phyloP scores from a whole-genome alignment of 2,888 invertebrate species.

The Sphaeridia pumilis region DNA sequence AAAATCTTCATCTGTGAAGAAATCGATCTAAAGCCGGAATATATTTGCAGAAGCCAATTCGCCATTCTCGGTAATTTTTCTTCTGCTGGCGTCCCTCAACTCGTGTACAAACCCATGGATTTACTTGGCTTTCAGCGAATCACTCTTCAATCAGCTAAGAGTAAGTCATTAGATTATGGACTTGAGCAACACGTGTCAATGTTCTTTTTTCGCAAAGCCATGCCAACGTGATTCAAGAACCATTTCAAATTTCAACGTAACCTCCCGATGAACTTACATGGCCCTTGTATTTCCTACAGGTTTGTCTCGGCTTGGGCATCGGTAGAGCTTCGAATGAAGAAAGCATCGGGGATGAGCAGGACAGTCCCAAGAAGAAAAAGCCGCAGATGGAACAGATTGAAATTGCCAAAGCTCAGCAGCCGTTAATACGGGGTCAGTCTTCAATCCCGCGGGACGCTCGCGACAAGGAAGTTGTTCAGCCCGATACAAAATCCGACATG shows the following conservation, averaged over 20 bases:
- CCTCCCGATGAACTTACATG: no score
- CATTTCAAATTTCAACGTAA: no score
- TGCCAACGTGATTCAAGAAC: no score
- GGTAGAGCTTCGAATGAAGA: slow-evolving; percentile 29
- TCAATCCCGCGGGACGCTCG: slow-evolving; percentile 13
- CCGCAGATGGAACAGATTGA: slow-evolving; percentile 15
- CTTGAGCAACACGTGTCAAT: no score
- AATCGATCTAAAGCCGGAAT: no score
- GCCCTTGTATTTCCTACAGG: slow-evolving; percentile 19
- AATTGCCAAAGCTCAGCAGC: slow-evolving; percentile 13
- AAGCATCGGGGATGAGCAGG: slow-evolving; percentile 34
- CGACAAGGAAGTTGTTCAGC: slow-evolving; percentile 18
- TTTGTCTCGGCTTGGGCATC: slow-evolving; percentile 30
- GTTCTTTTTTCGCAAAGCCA: no score
- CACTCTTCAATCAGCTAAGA: slow-evolving; percentile 33
- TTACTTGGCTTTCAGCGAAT: slow-evolving; percentile 41
- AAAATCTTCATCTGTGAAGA: no score
- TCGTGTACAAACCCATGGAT: slow-evolving; percentile 55
- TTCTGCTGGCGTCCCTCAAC: slow-evolving; percentile 55
- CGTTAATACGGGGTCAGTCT: slow-evolving; percentile 13
- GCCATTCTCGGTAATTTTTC: slow-evolving; percentile 43
- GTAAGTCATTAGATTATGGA: slow-evolving; percentile 24
- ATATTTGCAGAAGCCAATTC: no score
- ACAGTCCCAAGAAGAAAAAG: slow-evolving; percentile 16
- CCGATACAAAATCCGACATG: slow-evolving; percentile 33